Conservation (phyloP, 2,888 invertebrate species). For the Drosophila kuntzei region DNA sequence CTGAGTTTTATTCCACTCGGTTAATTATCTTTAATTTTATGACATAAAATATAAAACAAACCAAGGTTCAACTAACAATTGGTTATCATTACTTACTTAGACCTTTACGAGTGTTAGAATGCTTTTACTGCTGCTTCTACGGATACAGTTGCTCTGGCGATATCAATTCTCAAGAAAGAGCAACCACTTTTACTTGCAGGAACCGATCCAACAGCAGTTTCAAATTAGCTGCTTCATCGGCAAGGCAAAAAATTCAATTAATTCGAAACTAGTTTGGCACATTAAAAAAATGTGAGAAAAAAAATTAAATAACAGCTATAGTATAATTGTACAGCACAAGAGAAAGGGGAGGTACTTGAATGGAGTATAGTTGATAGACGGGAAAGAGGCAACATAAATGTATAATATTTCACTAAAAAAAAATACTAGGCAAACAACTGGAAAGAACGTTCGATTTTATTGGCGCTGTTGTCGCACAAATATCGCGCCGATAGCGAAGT, state of each 20-base stretch:
- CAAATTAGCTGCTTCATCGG: constrained; percentile 61
- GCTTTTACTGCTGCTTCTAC: constrained; percentile 1
- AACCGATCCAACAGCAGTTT: constrained; percentile 56
- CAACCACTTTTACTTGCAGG: constrained; percentile 32
- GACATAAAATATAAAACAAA: too few species aligned
- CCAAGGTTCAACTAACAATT: background rate
- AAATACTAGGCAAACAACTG: background rate
- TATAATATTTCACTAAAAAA: constrained; percentile 63
- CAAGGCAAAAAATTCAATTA: constrained; percentile 67
- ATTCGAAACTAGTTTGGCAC: constrained; percentile 75
- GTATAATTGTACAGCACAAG: background rate
- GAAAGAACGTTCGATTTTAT: constrained; percentile 48
- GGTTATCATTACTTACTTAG: background rate
- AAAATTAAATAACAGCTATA: constrained; percentile 23
- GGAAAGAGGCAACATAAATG: constrained; percentile 51
- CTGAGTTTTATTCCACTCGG: background rate
- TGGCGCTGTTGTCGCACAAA: constrained; percentile 49
- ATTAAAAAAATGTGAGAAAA: constrained; percentile 38
- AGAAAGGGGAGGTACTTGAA: background rate
- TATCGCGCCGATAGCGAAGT: constrained; percentile 53
- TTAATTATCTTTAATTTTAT: background rate
- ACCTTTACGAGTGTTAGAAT: background rate
- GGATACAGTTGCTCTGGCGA: constrained; percentile 19
- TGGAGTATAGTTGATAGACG: background rate
- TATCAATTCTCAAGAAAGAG: constrained; percentile 15